phyloP scores from a whole-genome alignment of 2,797 vertebrate species.

The Carapus acus region DNA sequence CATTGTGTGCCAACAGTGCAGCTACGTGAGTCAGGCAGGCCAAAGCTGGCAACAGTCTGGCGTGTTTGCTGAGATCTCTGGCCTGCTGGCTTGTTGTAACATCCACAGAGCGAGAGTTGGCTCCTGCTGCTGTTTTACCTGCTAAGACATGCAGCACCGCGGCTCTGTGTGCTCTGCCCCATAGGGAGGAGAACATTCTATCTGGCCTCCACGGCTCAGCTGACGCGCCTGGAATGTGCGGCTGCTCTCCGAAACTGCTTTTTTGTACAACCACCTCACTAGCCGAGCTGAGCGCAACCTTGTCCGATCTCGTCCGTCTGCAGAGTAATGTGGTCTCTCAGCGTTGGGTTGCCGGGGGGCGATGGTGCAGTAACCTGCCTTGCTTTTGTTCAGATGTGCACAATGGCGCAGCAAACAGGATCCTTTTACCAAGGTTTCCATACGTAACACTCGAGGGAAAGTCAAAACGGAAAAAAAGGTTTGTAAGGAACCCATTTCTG shows the following conservation, averaged over 20 bases:
- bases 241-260: background rate
- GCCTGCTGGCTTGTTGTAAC: background rate
- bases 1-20: background rate
- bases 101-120: conserved; percentile 5
- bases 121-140: conserved; percentile 11
- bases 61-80: background rate
- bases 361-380: conserved; percentile 11
- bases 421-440: background rate
- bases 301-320: conserved; percentile 1
- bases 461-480: background rate
- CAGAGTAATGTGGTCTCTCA: background rate
- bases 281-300: too few relatives aligned
- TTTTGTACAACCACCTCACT: too few relatives aligned
- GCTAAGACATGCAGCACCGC: conserved; percentile 19
- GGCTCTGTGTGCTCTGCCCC: conserved; percentile 3
- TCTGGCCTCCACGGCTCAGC: conserved; percentile 17
- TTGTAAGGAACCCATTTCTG: background rate
- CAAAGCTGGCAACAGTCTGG: too few relatives aligned
- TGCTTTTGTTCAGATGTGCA: conserved; percentile 12
- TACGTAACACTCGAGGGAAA: background rate
- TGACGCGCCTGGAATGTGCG: conserved; percentile 19
- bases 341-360: conserved; percentile 1
- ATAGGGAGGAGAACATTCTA: conserved; percentile 17
- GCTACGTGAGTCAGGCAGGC: too few relatives aligned
- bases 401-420: conserved; percentile 10